These are phyloP conservation scores for Drosophila lowei DNA, from an alignment of 1,140 invertebrate species.

Conservation along the genomic window DNA sequence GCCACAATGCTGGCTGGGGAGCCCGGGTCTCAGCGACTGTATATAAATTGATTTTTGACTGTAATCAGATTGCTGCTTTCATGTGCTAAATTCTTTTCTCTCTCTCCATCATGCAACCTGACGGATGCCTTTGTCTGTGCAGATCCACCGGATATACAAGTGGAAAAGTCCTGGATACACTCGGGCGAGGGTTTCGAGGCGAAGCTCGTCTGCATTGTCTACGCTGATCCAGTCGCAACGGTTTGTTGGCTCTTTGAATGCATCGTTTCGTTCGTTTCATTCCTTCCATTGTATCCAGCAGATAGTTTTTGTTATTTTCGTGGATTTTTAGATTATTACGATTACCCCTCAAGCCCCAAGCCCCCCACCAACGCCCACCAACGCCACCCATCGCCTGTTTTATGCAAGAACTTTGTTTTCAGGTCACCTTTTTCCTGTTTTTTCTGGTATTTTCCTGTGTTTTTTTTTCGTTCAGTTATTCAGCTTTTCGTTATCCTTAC, in stretches of 20 bases:
- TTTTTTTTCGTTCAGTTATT: constrained; percentile 38
- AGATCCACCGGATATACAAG: constrained; percentile 88
- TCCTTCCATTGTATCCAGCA: constrained; percentile 32
- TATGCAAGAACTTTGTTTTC: constrained; percentile 67
- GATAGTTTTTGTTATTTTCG: constrained; percentile 47
- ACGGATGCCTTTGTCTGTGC: constrained; percentile 47
- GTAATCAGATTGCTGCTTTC: constrained; percentile 61
- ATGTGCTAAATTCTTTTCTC: constrained; percentile 46
- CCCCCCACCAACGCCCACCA: background rate
- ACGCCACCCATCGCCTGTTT: constrained; percentile 25
- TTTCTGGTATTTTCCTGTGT: constrained; percentile 10
- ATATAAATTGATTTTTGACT: constrained; percentile 68
- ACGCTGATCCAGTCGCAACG: constrained; percentile 89
- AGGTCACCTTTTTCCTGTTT: constrained; percentile 65
- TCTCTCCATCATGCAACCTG: constrained; percentile 38
- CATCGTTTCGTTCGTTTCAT: constrained; percentile 35
- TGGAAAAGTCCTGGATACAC: constrained; percentile 89
- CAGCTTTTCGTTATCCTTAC: too few species aligned
- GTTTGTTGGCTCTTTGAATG: constrained; percentile 83
- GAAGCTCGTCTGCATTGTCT: constrained; percentile 89
- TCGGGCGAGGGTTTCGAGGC: constrained; percentile 89
- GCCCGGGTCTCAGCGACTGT: constrained; percentile 39
- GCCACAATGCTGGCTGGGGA: constrained; percentile 36
- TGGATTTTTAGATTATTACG: constrained; percentile 70
- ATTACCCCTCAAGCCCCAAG: constrained; percentile 38